These are phyloP conservation scores for Phengaris arion DNA, from an alignment of 2,888 invertebrate species.

Conservation along the genomic window DNA sequence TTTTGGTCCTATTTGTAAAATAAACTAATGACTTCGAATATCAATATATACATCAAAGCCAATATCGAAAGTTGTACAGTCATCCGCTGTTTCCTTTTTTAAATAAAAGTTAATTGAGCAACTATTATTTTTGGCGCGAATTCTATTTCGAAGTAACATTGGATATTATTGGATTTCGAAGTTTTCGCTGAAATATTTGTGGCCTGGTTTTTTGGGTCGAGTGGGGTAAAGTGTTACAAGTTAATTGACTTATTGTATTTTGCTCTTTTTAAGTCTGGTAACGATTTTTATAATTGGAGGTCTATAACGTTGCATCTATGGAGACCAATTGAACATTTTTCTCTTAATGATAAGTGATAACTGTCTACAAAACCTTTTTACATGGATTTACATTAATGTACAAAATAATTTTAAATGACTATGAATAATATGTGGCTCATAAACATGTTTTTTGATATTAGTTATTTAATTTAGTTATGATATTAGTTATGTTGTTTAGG, in stretches of 20 bases:
- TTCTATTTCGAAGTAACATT: conserved; percentile 9
- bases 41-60: neutral
- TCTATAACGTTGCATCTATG: neutral
- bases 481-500: no score
- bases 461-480: no score
- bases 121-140: neutral
- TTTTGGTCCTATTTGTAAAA: neutral
- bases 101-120: conserved; percentile 1
- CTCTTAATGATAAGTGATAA: neutral
- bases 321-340: neutral
- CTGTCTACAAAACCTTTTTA: no score
- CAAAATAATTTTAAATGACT: no score
- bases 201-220: conserved; percentile 18
- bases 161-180: conserved; percentile 12
- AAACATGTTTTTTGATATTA: no score
- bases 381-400: no score
- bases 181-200: conserved; percentile 15
- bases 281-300: neutral
- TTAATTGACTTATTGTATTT: conserved; percentile 3
- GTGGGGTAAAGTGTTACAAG: conserved; percentile 2
- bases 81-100: neutral
- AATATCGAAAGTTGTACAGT: neutral
- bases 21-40: neutral
- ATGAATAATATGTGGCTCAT: no score
- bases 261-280: conserved; percentile 10